Conservation (phyloP, 2,113 vertebrate species). For the Pontoporia blainvillei region DNA sequence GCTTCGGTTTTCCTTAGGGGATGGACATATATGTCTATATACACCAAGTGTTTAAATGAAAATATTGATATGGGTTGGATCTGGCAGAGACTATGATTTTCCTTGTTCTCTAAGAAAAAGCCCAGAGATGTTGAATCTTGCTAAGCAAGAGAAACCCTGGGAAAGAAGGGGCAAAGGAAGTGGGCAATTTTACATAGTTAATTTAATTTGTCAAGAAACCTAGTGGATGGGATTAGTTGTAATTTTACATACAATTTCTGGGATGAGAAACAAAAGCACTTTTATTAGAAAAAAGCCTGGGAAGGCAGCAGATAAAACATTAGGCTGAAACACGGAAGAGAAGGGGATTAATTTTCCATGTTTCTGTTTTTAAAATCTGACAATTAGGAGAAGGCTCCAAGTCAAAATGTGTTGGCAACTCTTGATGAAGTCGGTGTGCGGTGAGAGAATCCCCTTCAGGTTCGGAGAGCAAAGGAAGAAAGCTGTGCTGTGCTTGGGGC, state of each 20-base stretch:
- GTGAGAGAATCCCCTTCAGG: not conserved
- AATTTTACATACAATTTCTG: slow-evolving; percentile 54
- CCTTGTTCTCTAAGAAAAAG: not conserved
- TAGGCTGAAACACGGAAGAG: slow-evolving; percentile 32
- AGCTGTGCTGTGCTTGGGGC: not conserved
- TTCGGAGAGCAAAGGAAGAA: slow-evolving; percentile 36
- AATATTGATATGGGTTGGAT: not conserved
- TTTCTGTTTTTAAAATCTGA: slow-evolving; percentile 51
- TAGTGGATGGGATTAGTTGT: slow-evolving; percentile 43
- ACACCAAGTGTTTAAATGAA: not conserved
- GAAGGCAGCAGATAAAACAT: slow-evolving; percentile 36
- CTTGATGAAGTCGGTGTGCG: slow-evolving; percentile 25
- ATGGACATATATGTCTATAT: not conserved
- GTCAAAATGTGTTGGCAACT: slow-evolving; percentile 30
- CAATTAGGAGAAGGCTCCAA: slow-evolving; percentile 21
- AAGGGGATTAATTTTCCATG: slow-evolving; percentile 13
- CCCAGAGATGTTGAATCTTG: not conserved
- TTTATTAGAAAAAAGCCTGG: slow-evolving; percentile 46
- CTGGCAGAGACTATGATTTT: not conserved
- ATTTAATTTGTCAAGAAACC: slow-evolving; percentile 56
- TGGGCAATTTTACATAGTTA: slow-evolving; percentile 31
- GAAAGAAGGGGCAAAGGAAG: slow-evolving; percentile 44
- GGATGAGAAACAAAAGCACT: slow-evolving; percentile 47
- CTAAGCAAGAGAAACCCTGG: not conserved
- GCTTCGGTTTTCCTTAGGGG: not conserved